Base-by-base conservation (phyloP, 2,113 vertebrate genomes). In the Trogon melanurus region DNA sequence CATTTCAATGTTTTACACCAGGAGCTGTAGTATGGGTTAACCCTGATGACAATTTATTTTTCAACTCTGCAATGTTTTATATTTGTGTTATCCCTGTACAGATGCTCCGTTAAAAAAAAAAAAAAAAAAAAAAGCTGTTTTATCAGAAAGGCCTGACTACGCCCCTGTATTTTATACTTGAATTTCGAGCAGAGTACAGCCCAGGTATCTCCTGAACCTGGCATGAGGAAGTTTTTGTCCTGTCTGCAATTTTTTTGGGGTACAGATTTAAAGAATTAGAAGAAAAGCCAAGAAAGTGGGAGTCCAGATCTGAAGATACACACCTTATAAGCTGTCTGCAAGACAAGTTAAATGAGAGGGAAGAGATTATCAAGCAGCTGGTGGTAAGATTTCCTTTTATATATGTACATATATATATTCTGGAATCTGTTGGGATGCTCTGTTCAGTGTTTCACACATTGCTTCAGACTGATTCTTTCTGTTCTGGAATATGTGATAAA, bases 351-450 rank as follows among this genome's bases (percentile, higher is more conserved):
- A 98, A 91, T 18, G 99, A 99, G 97, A 98, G 98, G 95, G 99
- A 99, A 89, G 98, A 98, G 85, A 97, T 99, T 95, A 99, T 99
- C 85, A 99, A 98, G 96, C 98, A 98, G 91, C 96, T 99, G 72
- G 97, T 98, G 98, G 99, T 99, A 97, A 98, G 99, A 95, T 54
- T 73, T 53, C 5, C 3, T 51, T 76, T 78, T 72, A 21, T 27
- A 64, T 27, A 3, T 22, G 60, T 6, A 13, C 41, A 41, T 41
- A 41, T 41, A 44, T 0, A 0, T 75, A 36, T 81, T 88, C 74
- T 47, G 36, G 21, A 72, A 47, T 76, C n/a, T 72, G 12, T 62
- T 70, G n/a, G 7, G 82, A 88, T 25, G 47, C 27, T 73, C 5
- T 74, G 1, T 61, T 60, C 15, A 54, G 50, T 54, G n/a, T 64